These are phyloP conservation scores for Peromyscus leucopus DNA, from an alignment of 2,113 vertebrate species.

Conservation along the genomic window DNA sequence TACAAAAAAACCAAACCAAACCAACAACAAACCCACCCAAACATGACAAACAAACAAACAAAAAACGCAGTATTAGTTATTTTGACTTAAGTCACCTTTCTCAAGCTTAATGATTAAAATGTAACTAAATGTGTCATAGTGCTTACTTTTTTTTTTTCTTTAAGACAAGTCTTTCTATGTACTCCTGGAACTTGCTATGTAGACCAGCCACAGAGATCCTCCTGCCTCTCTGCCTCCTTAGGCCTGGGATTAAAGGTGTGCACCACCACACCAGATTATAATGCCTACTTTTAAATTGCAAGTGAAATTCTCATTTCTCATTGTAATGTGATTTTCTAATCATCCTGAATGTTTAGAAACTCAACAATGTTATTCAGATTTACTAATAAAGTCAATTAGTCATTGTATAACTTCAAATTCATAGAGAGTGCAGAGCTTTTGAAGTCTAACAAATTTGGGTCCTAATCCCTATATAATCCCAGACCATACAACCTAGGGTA, in stretches of 20 bases:
- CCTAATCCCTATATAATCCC: background rate
- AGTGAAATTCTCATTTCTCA: background rate
- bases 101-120: background rate
- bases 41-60: background rate
- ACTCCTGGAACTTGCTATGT: background rate
- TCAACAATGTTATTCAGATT: background rate
- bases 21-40: background rate
- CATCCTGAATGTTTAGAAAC: background rate
- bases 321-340: background rate
- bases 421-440: background rate
- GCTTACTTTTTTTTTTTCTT: background rate
- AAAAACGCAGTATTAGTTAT: background rate
- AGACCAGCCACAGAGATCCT: background rate
- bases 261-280: background rate
- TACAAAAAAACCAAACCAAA: background rate
- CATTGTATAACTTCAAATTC: background rate
- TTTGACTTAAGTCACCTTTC: background rate
- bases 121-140: background rate
- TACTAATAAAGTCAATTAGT: background rate
- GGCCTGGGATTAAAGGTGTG: background rate
- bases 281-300: background rate
- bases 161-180: background rate
- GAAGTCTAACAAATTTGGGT: background rate
- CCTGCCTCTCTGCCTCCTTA: background rate
- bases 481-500: background rate